Evolutionary conservation across 2,113 vertebrate species (phyloP).

Genomic region (Alligator mississippiensis): DNA sequence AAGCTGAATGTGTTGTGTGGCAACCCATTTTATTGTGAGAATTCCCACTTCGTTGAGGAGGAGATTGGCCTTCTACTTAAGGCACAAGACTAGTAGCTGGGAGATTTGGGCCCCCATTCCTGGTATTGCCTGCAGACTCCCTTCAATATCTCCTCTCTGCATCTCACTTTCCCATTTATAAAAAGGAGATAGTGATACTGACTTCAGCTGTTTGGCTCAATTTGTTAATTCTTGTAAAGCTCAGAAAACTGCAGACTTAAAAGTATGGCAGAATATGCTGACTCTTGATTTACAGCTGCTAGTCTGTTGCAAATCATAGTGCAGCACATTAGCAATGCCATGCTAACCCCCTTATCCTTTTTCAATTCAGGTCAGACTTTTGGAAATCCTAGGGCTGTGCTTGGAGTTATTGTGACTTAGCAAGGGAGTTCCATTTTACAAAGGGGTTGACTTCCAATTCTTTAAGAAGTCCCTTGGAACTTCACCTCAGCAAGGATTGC

Average conservation of each 20-base stretch:
- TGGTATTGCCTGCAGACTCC: background rate
- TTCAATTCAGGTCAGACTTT: accelerated
- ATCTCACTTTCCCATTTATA: background rate
- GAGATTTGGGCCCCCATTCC: background rate
- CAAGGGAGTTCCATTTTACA: background rate
- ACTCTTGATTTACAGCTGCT: background rate
- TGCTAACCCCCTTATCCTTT: accelerated
- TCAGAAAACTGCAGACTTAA: background rate
- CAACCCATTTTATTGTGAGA: background rate
- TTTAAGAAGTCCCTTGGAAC: background rate
- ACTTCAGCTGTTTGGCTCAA: accelerated
- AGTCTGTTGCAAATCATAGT: background rate
- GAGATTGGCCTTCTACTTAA: background rate
- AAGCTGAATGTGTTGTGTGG: background rate
- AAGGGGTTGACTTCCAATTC: background rate
- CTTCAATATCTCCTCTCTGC: background rate
- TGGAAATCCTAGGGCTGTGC: background rate
- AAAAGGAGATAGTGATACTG: background rate
- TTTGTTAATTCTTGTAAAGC: background rate
- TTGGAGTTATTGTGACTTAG: background rate
- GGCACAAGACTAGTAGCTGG: background rate
- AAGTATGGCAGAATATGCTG: background rate
- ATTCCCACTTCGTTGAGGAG: background rate
- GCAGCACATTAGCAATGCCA: background rate
- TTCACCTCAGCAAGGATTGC: background rate